A percentile compares a stretch with the other conserved stretches of the same genome.
Evolutionary conservation across 2,797 vertebrate species (phyloP).

Genomic region (Coendou prehensilis): DNA sequence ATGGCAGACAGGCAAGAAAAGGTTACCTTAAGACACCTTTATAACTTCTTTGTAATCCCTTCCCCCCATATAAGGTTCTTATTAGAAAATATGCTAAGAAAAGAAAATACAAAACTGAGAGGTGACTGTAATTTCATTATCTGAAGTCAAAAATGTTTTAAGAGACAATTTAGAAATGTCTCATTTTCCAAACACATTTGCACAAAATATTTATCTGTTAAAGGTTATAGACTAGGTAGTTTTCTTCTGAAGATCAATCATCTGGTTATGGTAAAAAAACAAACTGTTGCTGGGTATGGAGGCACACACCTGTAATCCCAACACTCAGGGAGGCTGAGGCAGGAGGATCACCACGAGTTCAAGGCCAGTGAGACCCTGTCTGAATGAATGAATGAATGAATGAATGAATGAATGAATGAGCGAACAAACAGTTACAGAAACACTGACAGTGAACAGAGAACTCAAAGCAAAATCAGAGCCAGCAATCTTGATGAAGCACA

Average conservation of each 20-base stretch:
- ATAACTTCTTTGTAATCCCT: background rate
- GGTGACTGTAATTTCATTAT: background rate
- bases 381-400: no score
- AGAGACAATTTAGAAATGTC: constrained; percentile 21
- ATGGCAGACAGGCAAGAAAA: background rate
- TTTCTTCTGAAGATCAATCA: constrained; percentile 68
- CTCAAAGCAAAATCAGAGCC: constrained; percentile 47
- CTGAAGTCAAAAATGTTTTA: background rate
- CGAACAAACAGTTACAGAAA: constrained; percentile 58
- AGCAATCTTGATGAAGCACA: background rate
- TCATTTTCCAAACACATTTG: background rate
- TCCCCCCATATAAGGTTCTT: background rate
- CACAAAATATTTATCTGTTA: constrained; percentile 41
- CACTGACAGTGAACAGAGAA: constrained; percentile 12
- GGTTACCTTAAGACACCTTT: constrained; percentile 27
- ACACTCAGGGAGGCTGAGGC: background rate
- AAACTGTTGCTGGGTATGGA: background rate
- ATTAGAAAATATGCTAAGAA: constrained; percentile 48
- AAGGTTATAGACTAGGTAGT: constrained; percentile 41
- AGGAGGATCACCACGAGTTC: background rate
- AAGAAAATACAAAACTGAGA: constrained; percentile 57
- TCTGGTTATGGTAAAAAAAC: constrained; percentile 29
- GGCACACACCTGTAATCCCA: background rate
- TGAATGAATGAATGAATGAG: no score
- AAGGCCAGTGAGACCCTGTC: background rate